A percentile compares a stretch with the other conserved stretches of the same genome.
These are phyloP conservation scores for Urocynchramus pylzowi DNA, from an alignment of 2,113 vertebrate genomes.

Conservation along the genomic window DNA sequence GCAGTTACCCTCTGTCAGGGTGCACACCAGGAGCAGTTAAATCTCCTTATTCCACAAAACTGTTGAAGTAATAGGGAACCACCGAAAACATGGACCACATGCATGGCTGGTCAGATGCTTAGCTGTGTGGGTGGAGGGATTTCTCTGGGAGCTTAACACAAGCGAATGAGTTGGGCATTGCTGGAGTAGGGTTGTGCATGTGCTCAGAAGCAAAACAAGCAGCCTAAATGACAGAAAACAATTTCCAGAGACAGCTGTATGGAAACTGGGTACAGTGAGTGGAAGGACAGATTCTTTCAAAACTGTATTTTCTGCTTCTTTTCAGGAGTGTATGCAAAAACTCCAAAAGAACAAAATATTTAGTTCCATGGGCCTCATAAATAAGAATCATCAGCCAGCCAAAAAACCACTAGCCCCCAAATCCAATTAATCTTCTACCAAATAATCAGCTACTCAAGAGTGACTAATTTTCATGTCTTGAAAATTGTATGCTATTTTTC, in stretches of 20 bases:
- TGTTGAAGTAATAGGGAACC: not conserved
- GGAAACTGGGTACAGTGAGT: not conserved
- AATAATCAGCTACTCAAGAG: not conserved
- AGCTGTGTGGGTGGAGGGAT: not conserved
- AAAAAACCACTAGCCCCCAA: not conserved
- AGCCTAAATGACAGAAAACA: accelerated
- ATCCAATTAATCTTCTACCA: not conserved
- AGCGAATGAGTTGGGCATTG: not conserved
- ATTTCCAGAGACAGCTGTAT: not conserved
- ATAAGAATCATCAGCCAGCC: not conserved
- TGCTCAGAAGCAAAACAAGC: not conserved
- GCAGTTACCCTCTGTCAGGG: not conserved
- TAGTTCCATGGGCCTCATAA: not conserved
- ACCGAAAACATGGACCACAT: not conserved
- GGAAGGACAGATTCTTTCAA: not conserved
- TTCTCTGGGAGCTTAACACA: not conserved
- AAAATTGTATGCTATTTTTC: not conserved
- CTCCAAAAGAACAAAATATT: not conserved
- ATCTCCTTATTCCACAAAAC: not conserved
- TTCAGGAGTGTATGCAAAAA: not conserved
- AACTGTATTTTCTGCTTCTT: not conserved
- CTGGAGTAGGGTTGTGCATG: not conserved
- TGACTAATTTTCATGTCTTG: not conserved
- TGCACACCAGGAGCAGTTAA: not conserved
- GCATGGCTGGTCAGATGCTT: not conserved